Evolutionary conservation across 1,140 invertebrate genomes (phyloP), one percentile per base, ranked within the genome.

Genomic region (Cydia splendana): DNA sequence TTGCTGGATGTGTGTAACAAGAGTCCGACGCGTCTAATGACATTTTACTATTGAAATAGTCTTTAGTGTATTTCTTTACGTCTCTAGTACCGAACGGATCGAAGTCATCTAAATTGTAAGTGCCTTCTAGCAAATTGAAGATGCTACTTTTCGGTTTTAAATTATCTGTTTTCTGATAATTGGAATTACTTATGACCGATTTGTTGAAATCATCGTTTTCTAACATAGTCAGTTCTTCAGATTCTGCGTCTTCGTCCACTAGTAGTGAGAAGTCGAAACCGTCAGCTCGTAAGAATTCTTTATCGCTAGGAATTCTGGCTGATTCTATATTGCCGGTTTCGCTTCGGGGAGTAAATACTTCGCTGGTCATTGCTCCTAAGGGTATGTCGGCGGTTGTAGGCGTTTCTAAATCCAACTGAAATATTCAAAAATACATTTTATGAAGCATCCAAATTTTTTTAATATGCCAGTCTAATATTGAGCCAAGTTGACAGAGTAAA

Each of bases 331-430:
- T 91, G 67, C 78, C 77, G 0, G 65, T 73, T 78, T 89, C 88
- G 48, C 84, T 89, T 73, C 79, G 77, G 0, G 91, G 89, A 7
- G 90, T 88, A 75, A 89, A 89, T 28, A 86, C 62, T 13, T 93
- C 90, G 34, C 84, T 81, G 0, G 88, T 88, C 42, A 88, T 82
- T 9, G 81, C 82, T 7, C 85, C 83, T 75, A 85, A 53, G 18
- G 88, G 91, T 38, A 91, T 82, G 45, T 93, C 91, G 1, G 88
- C 91, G 18, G 91, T 91, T 28, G 92, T 93, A 34, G 92, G 93
- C 7, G 93, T 94, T 87, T 94, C 93, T 51, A 94, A 79, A 76
- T 93, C 91, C 12, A 94, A 84, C 93, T 94, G 76, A 48, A 90
- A 90, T 79, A 78, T 80, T 24, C 48, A 45, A 48, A 12, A 7